Conservation (phyloP, 2,888 invertebrate species). For the Argyra leucocephala region DNA sequence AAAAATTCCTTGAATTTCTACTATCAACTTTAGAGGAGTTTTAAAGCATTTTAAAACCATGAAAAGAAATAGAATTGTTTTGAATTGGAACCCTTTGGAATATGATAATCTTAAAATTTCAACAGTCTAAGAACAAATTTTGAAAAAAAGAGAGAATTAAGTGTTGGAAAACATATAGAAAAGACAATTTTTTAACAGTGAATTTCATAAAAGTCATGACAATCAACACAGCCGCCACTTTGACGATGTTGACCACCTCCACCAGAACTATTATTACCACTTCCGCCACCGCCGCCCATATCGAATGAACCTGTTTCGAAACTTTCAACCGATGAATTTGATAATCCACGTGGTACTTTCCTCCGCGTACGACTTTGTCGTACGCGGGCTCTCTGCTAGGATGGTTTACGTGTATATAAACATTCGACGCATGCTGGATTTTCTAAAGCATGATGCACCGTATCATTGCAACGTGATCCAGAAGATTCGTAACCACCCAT, state of each 20-base stretch:
- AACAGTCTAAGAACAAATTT: too few relatives aligned
- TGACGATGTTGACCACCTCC: conserved; percentile 23
- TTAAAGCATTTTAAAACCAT: too few relatives aligned
- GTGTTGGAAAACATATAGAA: too few relatives aligned
- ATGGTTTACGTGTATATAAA: conserved; percentile 54
- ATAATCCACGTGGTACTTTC: conserved; percentile 42
- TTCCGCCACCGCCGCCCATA: conserved; percentile 19
- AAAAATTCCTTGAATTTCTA: too few relatives aligned
- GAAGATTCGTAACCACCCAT: conserved; percentile 47
- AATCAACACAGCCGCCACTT: conserved; percentile 40
- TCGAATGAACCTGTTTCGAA: conserved; percentile 25
- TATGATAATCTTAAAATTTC: too few relatives aligned
- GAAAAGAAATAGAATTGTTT: too few relatives aligned
- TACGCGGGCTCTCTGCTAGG: conserved; percentile 56
- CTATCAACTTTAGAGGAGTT: too few relatives aligned
- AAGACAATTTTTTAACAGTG: conserved; percentile 51
- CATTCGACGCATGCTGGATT: conserved; percentile 66
- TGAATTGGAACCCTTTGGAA: too few relatives aligned
- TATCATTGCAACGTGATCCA: conserved; percentile 36
- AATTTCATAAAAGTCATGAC: conserved; percentile 48
- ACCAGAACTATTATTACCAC: conserved; percentile 26
- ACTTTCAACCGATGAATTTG: conserved; percentile 26
- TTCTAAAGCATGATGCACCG: conserved; percentile 47
- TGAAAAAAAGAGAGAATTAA: too few relatives aligned
- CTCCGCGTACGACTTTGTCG: conserved; percentile 55